These are phyloP conservation scores for Scaptomyza reducta DNA, from an alignment of 2,888 invertebrate species.

Conservation along the genomic window DNA sequence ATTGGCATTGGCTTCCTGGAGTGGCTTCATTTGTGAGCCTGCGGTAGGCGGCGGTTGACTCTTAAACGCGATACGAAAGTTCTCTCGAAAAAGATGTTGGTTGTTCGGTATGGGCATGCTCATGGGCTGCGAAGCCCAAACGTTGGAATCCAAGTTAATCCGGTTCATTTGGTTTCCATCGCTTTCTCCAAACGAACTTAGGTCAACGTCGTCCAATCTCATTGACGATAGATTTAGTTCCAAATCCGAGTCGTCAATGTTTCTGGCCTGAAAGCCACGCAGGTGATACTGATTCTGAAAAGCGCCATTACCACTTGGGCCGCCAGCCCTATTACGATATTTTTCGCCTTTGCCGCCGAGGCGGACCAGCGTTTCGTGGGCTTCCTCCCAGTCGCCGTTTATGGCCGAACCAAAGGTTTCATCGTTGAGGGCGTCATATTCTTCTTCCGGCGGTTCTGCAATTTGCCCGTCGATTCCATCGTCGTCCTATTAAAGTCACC, in stretches of 20 bases:
- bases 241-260: conserved; percentile 82
- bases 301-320: conserved; percentile 38
- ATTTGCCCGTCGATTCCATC: conserved; percentile 85
- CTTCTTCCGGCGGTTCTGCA: conserved; percentile 90
- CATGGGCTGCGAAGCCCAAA: conserved; percentile 83
- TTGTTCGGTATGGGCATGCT: conserved; percentile 55
- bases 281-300: conserved; percentile 26
- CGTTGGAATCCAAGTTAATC: conserved; percentile 84
- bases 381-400: conserved; percentile 90
- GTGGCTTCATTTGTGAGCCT: conserved; percentile 44
- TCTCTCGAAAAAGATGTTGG: conserved; percentile 77
- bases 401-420: conserved; percentile 95
- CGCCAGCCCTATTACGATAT: conserved; percentile 31
- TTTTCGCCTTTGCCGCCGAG: conserved; percentile 76
- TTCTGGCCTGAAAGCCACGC: conserved; percentile 29
- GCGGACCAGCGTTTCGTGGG: conserved; percentile 88
- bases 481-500: conserved; percentile 72
- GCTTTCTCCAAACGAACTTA: conserved; percentile 74
- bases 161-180: conserved; percentile 67
- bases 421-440: conserved; percentile 96
- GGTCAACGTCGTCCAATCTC: conserved; percentile 83
- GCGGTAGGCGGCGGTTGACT: conserved; percentile 52
- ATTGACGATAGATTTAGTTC: conserved; percentile 83
- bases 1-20: conserved; percentile 57
- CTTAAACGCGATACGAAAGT: conserved; percentile 77